Evolutionary conservation across 1,140 invertebrate genomes (phyloP), one percentile per base, ranked within the genome.

Genomic region (Drosophila yakuba): DNA sequence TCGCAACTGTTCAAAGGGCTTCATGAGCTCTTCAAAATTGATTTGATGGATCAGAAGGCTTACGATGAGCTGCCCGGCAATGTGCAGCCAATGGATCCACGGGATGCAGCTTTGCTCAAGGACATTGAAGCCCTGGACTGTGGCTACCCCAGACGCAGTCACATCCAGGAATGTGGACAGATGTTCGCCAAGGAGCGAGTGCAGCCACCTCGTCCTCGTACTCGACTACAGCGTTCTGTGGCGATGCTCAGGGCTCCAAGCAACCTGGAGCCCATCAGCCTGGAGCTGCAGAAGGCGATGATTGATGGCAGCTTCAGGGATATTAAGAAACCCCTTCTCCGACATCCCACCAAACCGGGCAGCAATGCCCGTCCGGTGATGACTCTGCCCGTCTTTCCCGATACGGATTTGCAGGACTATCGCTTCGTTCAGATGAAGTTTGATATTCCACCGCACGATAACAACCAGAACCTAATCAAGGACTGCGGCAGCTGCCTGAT

Each of bases 241-340:
- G 15, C 28, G 1, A 41, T 52, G 3, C 3, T 51, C 0, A 38
- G 32, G 6, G 41, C 12, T 1, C 1, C 5, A 0, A 17, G 7
- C 15, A 38, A 8, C 2, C 2, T 60, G 17, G 35, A 76, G 0
- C 8, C 66, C 0, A 2, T 84, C 12, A 61, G 41, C 10, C 2
- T 63, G 12, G 54, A 73, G 17, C 15, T 68, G 20, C 76, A 84
- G 12, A 68, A n/a, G 23, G 23, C 38, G 39, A 7, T 84, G 1
- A 56, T 80, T 3, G 48, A 55, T n/a, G 50, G 58, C 6, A 84
- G 76, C 56, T 84, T 84, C 20, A 36, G 32, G 11, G 67, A 76
- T 11, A 58, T 73, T 8, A 41, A 61, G 5, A 61, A 54, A 7
- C 58, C 66, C 0, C 1, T 79, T 8, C n/a, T 14, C 3, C 1